Percentiles rank a stretch among this genome's conserved stretches.
These are phyloP conservation scores for Caerostris extrusa DNA, from an alignment of 1,140 invertebrate species.

Conservation along the genomic window DNA sequence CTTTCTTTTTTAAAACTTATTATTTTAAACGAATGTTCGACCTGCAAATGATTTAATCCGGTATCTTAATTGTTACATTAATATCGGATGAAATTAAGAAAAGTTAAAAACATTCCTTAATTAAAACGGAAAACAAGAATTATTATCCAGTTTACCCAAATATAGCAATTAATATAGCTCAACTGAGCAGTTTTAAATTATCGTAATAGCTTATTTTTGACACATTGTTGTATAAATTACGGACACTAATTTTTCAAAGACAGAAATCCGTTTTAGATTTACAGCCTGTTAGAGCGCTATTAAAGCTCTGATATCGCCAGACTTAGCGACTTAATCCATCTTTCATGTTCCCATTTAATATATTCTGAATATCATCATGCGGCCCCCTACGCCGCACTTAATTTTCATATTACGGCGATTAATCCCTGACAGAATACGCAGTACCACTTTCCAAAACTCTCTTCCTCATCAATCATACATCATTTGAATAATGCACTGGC, in stretches of 20 bases:
- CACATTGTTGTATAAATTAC: constrained; percentile 15
- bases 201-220: background rate
- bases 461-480: constrained; percentile 58
- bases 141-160: background rate
- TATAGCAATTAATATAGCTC: background rate
- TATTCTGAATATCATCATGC: constrained; percentile 73
- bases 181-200: background rate
- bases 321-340: constrained; percentile 67
- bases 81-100: background rate
- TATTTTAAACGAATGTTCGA: no score
- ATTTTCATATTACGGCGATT: constrained; percentile 76
- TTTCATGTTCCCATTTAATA: constrained; percentile 64
- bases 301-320: constrained; percentile 26
- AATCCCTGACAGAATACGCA: constrained; percentile 66
- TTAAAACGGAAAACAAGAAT: background rate
- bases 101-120: background rate
- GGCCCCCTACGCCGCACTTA: constrained; percentile 43
- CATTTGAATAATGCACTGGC: constrained; percentile 70
- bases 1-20: no score
- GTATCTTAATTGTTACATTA: background rate
- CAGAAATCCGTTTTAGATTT: constrained; percentile 44
- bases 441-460: constrained; percentile 56
- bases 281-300: constrained; percentile 43
- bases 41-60: no score
- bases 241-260: constrained; percentile 4